Percentiles rank a stretch among this genome's conserved stretches.
Evolutionary conservation across 2,113 vertebrate species (phyloP).

Genomic region (Hoplias malabaricus): DNA sequence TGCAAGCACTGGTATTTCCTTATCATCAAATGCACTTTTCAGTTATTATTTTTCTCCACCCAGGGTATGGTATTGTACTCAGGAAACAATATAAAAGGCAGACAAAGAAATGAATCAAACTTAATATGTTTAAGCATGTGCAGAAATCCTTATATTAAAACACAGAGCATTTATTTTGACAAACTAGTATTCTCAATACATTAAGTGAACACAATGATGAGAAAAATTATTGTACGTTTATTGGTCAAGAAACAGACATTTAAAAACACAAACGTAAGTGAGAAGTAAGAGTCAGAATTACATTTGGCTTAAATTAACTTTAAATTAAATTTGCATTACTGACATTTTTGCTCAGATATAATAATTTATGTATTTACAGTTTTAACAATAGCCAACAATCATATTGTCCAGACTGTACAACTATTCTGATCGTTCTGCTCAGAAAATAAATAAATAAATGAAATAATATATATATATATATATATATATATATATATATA

Average conservation of each 20-base stretch:
- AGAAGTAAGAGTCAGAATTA: slow-evolving; percentile 44
- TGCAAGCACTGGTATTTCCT: no score
- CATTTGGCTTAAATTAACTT: slow-evolving; percentile 17
- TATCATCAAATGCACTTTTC: no score
- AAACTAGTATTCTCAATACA: no score
- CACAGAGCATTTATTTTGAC: no score
- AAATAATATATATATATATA: no score
- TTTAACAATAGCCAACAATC: background rate
- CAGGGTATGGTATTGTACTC: no score
- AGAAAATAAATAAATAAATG: slow-evolving; percentile 24
- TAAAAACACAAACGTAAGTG: slow-evolving; percentile 54
- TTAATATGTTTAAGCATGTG: no score
- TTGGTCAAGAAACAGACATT: slow-evolving; percentile 51
- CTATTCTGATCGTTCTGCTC: slow-evolving; percentile 9
- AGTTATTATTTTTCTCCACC: no score
- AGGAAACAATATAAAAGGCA: no score
- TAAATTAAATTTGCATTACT: slow-evolving; percentile 29
- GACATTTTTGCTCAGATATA: slow-evolving; percentile 38
- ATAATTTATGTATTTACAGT: background rate
- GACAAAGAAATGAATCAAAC: no score
- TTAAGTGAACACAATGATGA: slow-evolving; percentile 27
- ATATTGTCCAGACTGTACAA: slow-evolving; percentile 20
- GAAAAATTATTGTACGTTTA: slow-evolving; percentile 67
- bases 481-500: no score
- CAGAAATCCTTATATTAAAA: no score